Base-by-base conservation (phyloP, 2,113 vertebrate species). In the Eubucco bourcierii region DNA sequence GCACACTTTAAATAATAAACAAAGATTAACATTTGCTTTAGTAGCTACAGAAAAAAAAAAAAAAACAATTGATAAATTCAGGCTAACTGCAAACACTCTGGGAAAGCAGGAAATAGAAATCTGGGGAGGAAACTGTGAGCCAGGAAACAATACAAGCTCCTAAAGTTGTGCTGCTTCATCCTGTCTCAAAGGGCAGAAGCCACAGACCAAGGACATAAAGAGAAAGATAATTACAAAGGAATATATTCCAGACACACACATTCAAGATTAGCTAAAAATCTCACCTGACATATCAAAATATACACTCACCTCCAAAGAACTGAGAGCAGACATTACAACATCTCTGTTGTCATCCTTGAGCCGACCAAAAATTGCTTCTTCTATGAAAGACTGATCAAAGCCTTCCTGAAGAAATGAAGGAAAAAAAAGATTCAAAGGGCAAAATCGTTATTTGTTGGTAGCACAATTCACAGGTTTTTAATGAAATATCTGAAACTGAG, bases 371-470 rank as follows among this genome's bases (percentile, higher is more conserved):
- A 99, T 81, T 17, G 98, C 98, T 76, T 98, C 98, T 90, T 97
- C 98, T 95, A 99, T 96, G 93, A 99, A 99, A 67, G 84, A 89
- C 14, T 98, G 93, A 76, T 99, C 98, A 84, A 99, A 97, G 79
- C 97, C 98, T 76, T 98, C 98, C 98, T 98, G 96, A 95, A 95
- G 80, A 80, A 61, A 53, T n/a, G 52, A 77, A 33, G 28, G 14
- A 95, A 92, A 72, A 92, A 72, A 74, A 73, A 53, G 16, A 66
- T 12, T 8, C 12, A 50, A 85, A 87, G 4, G 7, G 7, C 16
- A 68, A 78, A 55, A 20, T 47, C 33, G 59, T 29, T 0, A 58
- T 60, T 77, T 64, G 7, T 56, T 6, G 4, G 7, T 18, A 63
- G 33, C 44, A 67, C 5, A 75, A 28, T 58, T 65, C 55, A 70